Base-by-base conservation (phyloP, 1,140 invertebrate species). In the Diabrotica undecimpunctata region DNA sequence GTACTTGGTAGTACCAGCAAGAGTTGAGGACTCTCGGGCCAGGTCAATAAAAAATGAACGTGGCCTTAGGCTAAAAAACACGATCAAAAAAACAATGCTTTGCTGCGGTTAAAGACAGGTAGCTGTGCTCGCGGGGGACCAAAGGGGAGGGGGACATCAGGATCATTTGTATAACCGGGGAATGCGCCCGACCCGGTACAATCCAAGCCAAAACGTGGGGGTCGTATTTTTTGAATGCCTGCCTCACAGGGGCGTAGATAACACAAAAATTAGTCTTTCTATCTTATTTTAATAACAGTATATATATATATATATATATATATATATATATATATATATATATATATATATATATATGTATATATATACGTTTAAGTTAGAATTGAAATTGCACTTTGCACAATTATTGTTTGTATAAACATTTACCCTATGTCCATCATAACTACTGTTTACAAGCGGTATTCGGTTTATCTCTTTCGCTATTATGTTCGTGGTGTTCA, bases 141-240 rank as follows among this genome's bases (percentile, higher is more conserved):
- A 51, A 58, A 54, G 65, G 57, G 60, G 60, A 54, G 69, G 62
- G 64, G 70, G 70, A 57, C 69, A 74, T 73, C 66, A 67, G 69
- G 71, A 72, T 75, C 74, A 75, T 75, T 75, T 75, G 74, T 75
- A 75, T 75, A 75, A 72, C 66, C 65, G 70, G 71, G 72, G 74
- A 75, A 75, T 75, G 74, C 67, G 71, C 69, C 71, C 74, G 69
- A 66, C 66, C 72, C 66, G 71, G 74, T 75, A 75, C 72, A 75
- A 64, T 74, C 74, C 66, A 55, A 64, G 64, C 69, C 66, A 70
- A 62, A 70, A 70, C 66, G 69, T 62, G 69, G 66, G 69, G 69
- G 66, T 60, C 69, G 64, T 54, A 61, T 61, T 39, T 61, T 57
- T 61, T 13, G 50, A 61, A 61, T 61, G 59, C 59, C 59, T 61